phyloP scores from a whole-genome alignment of 1,140 invertebrate species.

The Aphidius gifuensis region DNA sequence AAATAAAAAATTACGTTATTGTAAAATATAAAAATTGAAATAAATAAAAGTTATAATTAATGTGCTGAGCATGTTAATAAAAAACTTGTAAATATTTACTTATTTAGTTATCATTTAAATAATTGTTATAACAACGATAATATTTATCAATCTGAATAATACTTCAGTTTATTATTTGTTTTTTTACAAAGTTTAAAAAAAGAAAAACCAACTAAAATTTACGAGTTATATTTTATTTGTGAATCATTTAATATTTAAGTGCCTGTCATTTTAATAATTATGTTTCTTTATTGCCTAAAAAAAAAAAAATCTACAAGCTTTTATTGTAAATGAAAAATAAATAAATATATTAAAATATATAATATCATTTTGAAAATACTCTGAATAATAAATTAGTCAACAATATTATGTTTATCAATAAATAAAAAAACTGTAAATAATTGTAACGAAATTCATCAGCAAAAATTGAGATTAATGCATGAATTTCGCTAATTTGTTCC shows the following conservation, averaged over 20 bases:
- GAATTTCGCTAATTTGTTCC: too few species aligned
- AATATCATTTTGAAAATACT: too few species aligned
- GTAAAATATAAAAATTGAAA: background rate
- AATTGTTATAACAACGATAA: background rate
- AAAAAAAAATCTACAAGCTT: conserved; percentile 1
- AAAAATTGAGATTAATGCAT: too few species aligned
- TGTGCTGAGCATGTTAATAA: conserved; percentile 8
- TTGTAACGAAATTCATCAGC: too few species aligned
- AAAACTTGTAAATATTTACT: too few species aligned
- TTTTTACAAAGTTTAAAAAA: conserved; percentile 5
- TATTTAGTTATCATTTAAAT: background rate
- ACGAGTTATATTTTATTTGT: too few species aligned
- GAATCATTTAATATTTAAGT: conserved; percentile 6
- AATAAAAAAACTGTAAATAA: too few species aligned
- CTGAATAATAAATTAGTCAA: too few species aligned
- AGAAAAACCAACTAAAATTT: background rate
- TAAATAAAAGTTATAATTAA: background rate
- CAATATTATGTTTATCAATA: too few species aligned
- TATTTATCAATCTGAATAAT: conserved; percentile 3
- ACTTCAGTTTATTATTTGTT: conserved; percentile 5
- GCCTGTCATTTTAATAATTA: conserved; percentile 6
- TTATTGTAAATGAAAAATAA: background rate
- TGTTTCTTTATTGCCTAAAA: conserved; percentile 7
- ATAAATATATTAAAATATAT: too few species aligned
- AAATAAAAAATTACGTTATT: too few species aligned